Evolutionary conservation across 2,113 vertebrate species (phyloP).

Genomic region (Ictidomys tridecemlineatus): DNA sequence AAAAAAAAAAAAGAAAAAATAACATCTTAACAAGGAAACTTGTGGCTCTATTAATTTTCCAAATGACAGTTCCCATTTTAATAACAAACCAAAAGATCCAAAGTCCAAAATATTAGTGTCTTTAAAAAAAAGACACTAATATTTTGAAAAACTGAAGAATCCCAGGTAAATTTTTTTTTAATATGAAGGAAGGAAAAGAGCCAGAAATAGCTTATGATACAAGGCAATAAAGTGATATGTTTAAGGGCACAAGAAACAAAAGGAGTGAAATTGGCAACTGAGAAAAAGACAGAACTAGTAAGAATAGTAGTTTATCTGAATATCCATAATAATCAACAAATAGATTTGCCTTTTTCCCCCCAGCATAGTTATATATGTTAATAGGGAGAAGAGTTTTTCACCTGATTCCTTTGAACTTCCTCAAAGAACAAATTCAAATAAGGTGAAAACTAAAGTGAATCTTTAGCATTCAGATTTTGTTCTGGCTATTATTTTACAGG

Average conservation of each 20-base stretch:
- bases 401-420: slow-evolving; percentile 39
- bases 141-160: slow-evolving; percentile 62
- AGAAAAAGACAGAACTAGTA: slow-evolving; percentile 1
- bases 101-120: no score
- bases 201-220: slow-evolving; percentile 26
- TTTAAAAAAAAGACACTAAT: slow-evolving; percentile 29
- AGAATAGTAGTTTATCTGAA: slow-evolving; percentile 35
- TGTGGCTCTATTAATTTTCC: slow-evolving; percentile 45
- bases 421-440: slow-evolving; percentile 60
- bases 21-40: slow-evolving; percentile 53
- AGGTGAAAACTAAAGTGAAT: slow-evolving; percentile 5
- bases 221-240: neutral
- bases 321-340: slow-evolving; percentile 20
- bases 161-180: neutral
- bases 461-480: slow-evolving; percentile 28
- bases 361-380: slow-evolving; percentile 11
- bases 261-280: slow-evolving; percentile 14
- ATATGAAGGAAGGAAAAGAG: slow-evolving; percentile 25
- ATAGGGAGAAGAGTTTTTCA: slow-evolving; percentile 21
- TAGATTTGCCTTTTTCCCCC: neutral
- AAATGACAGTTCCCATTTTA: slow-evolving; percentile 42
- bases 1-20: no score
- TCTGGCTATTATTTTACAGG: slow-evolving; percentile 11
- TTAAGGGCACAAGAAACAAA: slow-evolving; percentile 57
- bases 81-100: slow-evolving; percentile 51